These are phyloP conservation scores for Epinotia bilunana DNA, from an alignment of 2,888 invertebrate genomes.

Conservation along the genomic window DNA sequence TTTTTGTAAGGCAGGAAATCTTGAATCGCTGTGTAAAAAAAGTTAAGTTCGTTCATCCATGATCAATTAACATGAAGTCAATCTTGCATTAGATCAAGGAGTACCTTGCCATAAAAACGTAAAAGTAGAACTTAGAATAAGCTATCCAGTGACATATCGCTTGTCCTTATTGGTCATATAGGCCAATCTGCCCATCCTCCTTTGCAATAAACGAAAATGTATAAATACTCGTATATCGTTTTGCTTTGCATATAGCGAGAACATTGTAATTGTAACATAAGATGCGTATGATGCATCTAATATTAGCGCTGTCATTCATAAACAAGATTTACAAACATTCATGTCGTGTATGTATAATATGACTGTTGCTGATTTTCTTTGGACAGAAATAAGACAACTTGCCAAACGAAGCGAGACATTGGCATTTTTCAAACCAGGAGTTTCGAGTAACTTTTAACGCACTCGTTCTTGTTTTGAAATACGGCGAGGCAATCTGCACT, in stretches of 20 bases:
- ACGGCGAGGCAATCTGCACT: not conserved
- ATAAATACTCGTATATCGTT: not conserved
- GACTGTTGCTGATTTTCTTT: not conserved
- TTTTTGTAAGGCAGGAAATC: no score
- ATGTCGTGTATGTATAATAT: not conserved
- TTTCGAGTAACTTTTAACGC: not conserved
- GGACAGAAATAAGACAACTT: conserved; percentile 6
- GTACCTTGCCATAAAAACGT: no score
- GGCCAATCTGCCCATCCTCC: no score
- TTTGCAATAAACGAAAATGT: not conserved
- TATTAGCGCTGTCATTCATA: conserved; percentile 14
- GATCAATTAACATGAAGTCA: no score
- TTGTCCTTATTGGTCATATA: no score
- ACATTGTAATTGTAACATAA: not conserved
- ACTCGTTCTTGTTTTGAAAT: not conserved
- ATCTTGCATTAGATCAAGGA: no score
- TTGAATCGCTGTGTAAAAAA: no score
- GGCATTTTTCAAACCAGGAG: not conserved
- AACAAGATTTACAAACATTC: conserved; percentile 2
- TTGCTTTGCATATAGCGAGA: not conserved
- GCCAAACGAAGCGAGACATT: not conserved
- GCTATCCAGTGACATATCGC: no score
- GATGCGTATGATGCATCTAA: not conserved
- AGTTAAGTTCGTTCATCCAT: no score
- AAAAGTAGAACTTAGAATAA: no score